Base-by-base conservation (phyloP, 2,797 vertebrate genomes). In the Eulemur rubriventer region DNA sequence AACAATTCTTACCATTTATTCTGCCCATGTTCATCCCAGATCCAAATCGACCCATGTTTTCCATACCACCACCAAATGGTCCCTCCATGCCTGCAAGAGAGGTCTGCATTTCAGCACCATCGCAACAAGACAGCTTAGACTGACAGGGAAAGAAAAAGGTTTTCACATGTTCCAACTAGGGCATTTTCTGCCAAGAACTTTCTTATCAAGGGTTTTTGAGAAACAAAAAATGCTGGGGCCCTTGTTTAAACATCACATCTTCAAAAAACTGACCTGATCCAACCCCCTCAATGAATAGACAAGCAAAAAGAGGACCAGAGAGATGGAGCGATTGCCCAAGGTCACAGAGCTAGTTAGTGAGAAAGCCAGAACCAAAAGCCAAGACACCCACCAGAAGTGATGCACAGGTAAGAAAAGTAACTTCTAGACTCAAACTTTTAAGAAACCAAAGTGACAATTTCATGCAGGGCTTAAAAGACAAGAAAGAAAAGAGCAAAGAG, bases 1-100 rank as follows among this genome's bases (percentile, higher is more conserved):
- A 46, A 70, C 97, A 96, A 24, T 48, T 70, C 98, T 99, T 98
- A 99, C 99, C 99, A 0, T 99, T 99, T 99, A 99, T 99, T 96
- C 99, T 98, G 96, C 99, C 99, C 99, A 99, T 98, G 98, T 99
- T 99, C 98, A 99, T 99, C 61, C 99, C 99, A 5, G 99, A 99
- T 12, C 99, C 99, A 96, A 99, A 99, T 80, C 99, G 99, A 59
- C 99, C 99, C 95, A 99, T 99, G 98, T 99, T 99, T 91, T 99
- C 99, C 99, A 99, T 99, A 93, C 96, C 99, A 69, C 96, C 98
- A 88, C 99, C 99, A 97, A 98, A 99, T 59, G 99, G 99, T 94
- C 99, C 99, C 82, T 99, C 99, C 99, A 99, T 99, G 97, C 99
- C 99, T 99, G 10, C 57, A 98, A 96, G 81, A 94, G 38, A 98